Base-by-base conservation (phyloP, 2,797 vertebrate species). In the Brachyrhaphis roseni region DNA sequence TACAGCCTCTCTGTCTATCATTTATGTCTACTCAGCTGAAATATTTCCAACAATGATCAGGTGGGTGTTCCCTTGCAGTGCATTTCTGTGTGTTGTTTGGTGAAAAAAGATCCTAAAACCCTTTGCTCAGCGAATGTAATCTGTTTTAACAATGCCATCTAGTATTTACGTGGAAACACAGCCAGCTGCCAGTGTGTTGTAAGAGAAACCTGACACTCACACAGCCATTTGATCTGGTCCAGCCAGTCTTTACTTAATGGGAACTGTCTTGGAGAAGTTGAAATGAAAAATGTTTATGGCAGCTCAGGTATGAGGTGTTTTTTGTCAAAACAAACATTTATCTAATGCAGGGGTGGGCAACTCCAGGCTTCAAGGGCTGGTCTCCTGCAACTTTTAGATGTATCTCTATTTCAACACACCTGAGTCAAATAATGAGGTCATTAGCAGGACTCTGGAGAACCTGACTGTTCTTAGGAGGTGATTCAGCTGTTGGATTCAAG, bases 1-100 rank as follows among this genome's bases (percentile, higher is more conserved):
- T 10, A 90, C 96, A 0, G 92, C 94, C 0, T 84, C 95, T 6
- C 94, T 97, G 28, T 96, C 96, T 31, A 92, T 95, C 8, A 94
- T 96, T 72, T 97, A 97, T 0, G 79, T 97, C 72, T 97, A 97
- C 72, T 87, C 96, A 0, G 95, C 96, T 0, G 97, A 98, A 82
- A 84, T 98, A 75, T 96, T 97, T 79, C 97, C 97, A 16, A 97
- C 97, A 0, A 5, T 97, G 0, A 43, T 97, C 91, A 96, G 96
- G 97, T 97, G 84, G 96, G 85, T 45, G 28, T 59, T 64, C 16
- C 23, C 3, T 55, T 49, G 26, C 34, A 2, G 53, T 5, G 23
- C n/a, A 11, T 43, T 36, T 36, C 51, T 55, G 12, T 45, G 74
- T 75, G 70, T 62, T 62, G 26, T 26, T 41, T 13, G 72, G 11